Percentiles rank a stretch among this genome's conserved stretches.
Evolutionary conservation across 2,888 invertebrate genomes (phyloP).

Genomic region (Griposia aprilina): DNA sequence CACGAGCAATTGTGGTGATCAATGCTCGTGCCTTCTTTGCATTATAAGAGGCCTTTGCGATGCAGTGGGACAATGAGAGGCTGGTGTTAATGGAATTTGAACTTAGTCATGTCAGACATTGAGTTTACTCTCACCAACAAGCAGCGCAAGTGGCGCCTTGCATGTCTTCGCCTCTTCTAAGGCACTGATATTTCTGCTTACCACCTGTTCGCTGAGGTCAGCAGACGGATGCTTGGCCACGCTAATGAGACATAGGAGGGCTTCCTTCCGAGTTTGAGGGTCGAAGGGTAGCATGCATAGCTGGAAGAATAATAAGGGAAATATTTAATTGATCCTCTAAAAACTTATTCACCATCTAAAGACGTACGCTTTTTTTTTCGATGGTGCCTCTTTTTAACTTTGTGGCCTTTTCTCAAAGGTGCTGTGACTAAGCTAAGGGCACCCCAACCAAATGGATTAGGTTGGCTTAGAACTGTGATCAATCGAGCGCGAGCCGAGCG

Average conservation of each 20-base stretch:
- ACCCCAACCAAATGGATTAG: not conserved
- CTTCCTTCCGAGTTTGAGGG: conserved; percentile 69
- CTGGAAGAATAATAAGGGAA: conserved; percentile 61
- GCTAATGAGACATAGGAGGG: conserved; percentile 70
- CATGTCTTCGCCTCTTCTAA: conserved; percentile 69
- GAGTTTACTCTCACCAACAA: conserved; percentile 70
- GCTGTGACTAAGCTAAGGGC: no score
- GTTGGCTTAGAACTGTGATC: not conserved
- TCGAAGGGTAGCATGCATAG: conserved; percentile 70
- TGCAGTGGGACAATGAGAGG: not conserved
- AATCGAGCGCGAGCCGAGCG: no score
- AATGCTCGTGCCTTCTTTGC: not conserved
- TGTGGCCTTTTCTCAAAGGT: not conserved
- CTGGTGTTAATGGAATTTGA: not conserved
- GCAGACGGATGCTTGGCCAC: conserved; percentile 61
- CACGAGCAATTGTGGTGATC: not conserved
- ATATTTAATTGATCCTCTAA: not conserved
- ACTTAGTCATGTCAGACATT: not conserved
- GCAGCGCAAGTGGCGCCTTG: conserved; percentile 72
- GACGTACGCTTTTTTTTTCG: not conserved
- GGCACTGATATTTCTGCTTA: conserved; percentile 58
- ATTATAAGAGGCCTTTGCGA: no score
- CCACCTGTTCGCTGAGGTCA: conserved; percentile 44
- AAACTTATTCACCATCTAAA: not conserved
- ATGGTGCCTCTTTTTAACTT: not conserved